Evolutionary conservation across 1,140 invertebrate species (phyloP).

Genomic region (Drosophila insularis): DNA sequence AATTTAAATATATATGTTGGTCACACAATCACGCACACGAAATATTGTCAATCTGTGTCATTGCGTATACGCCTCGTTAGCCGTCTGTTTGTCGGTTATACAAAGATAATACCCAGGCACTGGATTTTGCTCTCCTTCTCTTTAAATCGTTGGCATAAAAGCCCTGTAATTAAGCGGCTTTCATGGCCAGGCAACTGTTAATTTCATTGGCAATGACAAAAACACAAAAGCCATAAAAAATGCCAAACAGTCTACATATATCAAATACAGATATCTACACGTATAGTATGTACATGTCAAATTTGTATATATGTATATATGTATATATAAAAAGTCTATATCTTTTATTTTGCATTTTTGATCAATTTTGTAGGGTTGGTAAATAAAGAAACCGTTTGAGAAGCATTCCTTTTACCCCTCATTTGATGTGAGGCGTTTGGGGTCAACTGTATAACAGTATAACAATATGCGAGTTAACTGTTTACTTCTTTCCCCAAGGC

Average conservation of each 20-base stretch:
- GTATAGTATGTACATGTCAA: no score
- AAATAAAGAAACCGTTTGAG: not conserved
- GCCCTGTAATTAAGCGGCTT: not conserved
- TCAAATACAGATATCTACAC: no score
- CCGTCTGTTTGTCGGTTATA: not conserved
- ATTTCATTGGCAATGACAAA: constrained; percentile 5
- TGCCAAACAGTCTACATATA: not conserved
- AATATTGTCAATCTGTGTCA: not conserved
- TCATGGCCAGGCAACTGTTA: constrained; percentile 6
- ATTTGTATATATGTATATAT: no score
- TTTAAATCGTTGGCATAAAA: not conserved
- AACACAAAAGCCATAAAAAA: not conserved
- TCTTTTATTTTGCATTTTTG: not conserved
- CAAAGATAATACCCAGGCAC: not conserved
- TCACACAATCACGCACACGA: not conserved
- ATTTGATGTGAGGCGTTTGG: not conserved
- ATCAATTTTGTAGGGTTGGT: not conserved
- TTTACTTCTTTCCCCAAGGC: constrained; percentile 42
- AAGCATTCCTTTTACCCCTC: constrained; percentile 1
- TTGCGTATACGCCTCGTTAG: constrained; percentile 14
- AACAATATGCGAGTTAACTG: constrained; percentile 21
- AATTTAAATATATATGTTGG: not conserved
- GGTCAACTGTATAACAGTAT: constrained; percentile 17
- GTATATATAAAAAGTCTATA: no score
- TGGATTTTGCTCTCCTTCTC: not conserved